Percentiles rank a stretch among this genome's conserved stretches.
Conservation (phyloP, 1,140 invertebrate genomes). For the Tachypleus tridentatus region DNA sequence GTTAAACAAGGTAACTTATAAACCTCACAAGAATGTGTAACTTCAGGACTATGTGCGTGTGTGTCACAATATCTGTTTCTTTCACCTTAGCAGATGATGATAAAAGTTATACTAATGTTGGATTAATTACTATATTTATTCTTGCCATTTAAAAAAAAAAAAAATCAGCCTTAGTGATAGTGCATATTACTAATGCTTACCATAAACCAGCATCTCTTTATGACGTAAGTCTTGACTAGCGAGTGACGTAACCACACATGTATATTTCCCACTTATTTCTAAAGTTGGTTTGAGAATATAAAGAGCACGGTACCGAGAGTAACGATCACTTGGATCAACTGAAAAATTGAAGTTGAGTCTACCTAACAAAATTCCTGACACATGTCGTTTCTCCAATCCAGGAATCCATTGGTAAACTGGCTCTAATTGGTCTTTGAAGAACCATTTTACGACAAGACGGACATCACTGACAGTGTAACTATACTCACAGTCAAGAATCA, state of each 20-base stretch:
- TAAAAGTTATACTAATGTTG: too few relatives aligned
- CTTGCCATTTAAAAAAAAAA: too few relatives aligned
- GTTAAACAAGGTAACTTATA: too few relatives aligned
- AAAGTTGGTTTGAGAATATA: slow-evolving; percentile 55
- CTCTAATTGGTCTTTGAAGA: slow-evolving; percentile 20
- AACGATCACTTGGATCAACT: slow-evolving; percentile 46
- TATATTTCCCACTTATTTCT: slow-evolving; percentile 60
- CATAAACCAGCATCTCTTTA: slow-evolving; percentile 55
- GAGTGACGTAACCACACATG: slow-evolving; percentile 61
- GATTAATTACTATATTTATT: too few relatives aligned
- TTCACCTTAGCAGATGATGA: too few relatives aligned
- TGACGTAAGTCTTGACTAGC: slow-evolving; percentile 50
- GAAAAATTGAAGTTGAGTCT: slow-evolving; percentile 53
- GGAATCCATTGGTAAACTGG: slow-evolving; percentile 72
- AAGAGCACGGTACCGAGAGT: slow-evolving; percentile 58
- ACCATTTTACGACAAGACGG: too few relatives aligned
- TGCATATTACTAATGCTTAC: slow-evolving; percentile 17
- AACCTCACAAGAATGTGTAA: too few relatives aligned
- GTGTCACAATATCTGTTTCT: too few relatives aligned
- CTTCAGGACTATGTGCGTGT: too few relatives aligned
- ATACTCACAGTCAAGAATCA: too few relatives aligned
- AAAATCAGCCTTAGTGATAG: too few relatives aligned
- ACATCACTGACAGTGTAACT: too few relatives aligned
- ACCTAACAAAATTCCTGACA: slow-evolving; percentile 46
- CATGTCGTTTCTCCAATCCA: slow-evolving; percentile 42